These are phyloP conservation scores for Lycodopsis pacificus DNA, from an alignment of 2,797 vertebrate species.

Conservation along the genomic window DNA sequence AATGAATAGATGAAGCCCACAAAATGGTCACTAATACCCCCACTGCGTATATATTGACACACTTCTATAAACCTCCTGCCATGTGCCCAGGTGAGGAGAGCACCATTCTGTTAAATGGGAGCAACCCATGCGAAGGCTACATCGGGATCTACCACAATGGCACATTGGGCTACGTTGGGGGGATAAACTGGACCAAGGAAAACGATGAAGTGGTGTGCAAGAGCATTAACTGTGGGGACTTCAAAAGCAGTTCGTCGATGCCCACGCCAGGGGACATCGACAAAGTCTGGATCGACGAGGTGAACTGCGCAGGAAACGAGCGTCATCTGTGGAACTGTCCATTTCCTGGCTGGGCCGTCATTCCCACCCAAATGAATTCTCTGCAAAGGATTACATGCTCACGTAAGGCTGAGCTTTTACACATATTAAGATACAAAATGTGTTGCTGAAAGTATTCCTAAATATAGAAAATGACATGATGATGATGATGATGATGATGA, in stretches of 20 bases:
- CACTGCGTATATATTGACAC: not conserved
- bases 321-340: slow-evolving; percentile 8
- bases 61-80: not conserved
- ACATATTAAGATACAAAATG: not conserved
- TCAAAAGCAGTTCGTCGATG: rapidly evolving
- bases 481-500: no score
- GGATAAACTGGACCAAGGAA: rapidly evolving
- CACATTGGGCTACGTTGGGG: slow-evolving; percentile 49
- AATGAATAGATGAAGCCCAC: not conserved
- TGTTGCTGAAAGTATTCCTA: not conserved
- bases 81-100: slow-evolving; percentile 10
- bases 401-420: slow-evolving; percentile 46
- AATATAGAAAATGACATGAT: not conserved
- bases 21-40: not conserved
- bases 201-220: slow-evolving; percentile 69
- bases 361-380: rapidly evolving
- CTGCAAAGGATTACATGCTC: slow-evolving; percentile 65
- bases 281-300: slow-evolving; percentile 50
- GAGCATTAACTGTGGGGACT: slow-evolving; percentile 60
- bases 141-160: slow-evolving; percentile 23
- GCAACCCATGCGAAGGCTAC: slow-evolving; percentile 65
- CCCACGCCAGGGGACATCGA: rapidly evolving
- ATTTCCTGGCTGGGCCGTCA: rapidly evolving
- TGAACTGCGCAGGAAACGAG: slow-evolving; percentile 27
- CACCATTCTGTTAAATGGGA: slow-evolving; percentile 38